A percentile compares a stretch with the other conserved stretches of the same genome.
These are phyloP conservation scores for Marcusenius ussheri DNA, from an alignment of 2,113 vertebrate genomes.

Conservation along the genomic window DNA sequence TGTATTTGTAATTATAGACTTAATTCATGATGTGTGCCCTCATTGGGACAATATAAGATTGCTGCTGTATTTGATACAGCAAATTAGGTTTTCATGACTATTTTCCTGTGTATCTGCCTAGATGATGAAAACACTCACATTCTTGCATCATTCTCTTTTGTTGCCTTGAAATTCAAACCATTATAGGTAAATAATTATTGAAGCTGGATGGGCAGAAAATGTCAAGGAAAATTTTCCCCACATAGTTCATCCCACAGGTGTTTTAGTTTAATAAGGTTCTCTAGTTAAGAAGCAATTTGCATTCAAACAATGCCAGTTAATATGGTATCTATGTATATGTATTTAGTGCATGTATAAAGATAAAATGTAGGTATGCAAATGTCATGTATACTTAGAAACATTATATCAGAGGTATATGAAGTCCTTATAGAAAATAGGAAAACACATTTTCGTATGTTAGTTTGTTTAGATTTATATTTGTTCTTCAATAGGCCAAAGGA, in stretches of 20 bases:
- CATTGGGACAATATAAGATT: background rate
- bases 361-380: background rate
- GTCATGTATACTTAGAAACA: background rate
- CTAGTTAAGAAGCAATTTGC: background rate
- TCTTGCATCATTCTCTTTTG: background rate
- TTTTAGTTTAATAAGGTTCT: background rate
- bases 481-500: slow-evolving; percentile 69
- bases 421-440: background rate
- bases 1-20: background rate
- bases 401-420: background rate
- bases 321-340: background rate
- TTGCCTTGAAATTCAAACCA: background rate
- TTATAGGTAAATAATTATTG: background rate
- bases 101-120: background rate
- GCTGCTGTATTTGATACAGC: background rate
- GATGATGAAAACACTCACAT: background rate
- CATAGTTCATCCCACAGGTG: background rate
- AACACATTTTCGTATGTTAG: no score
- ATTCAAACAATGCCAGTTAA: background rate
- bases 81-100: no score
- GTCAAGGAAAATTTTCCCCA: background rate
- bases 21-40: background rate
- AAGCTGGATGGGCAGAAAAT: background rate
- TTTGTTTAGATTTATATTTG: background rate
- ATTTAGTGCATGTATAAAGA: background rate